Evolutionary conservation across 2,113 vertebrate genomes (phyloP).

Genomic region (Podarcis raffonei): DNA sequence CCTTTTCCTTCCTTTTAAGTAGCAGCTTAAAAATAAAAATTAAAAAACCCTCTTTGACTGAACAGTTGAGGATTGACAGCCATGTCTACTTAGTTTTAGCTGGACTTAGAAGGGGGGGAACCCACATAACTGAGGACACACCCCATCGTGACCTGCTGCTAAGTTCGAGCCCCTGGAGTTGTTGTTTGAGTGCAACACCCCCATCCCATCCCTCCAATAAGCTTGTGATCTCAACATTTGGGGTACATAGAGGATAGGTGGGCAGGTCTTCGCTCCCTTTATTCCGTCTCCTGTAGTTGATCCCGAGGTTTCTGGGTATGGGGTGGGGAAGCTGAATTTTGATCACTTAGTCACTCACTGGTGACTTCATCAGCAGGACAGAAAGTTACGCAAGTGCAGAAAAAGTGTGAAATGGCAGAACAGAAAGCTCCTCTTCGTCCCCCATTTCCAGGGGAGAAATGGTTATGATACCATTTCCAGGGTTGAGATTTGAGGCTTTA

Average conservation of each 20-base stretch:
- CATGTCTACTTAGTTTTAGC: neutral
- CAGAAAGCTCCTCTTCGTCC: neutral
- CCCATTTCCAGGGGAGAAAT: neutral
- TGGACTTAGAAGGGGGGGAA: neutral
- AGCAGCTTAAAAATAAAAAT: too few relatives aligned
- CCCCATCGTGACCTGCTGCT: neutral
- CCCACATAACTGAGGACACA: neutral
- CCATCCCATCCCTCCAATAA: too few relatives aligned
- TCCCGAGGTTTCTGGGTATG: neutral
- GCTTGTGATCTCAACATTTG: neutral
- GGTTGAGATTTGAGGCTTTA: neutral
- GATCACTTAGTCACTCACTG: constrained; percentile 22
- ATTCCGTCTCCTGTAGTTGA: neutral
- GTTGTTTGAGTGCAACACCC: neutral
- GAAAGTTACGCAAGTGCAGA: constrained; percentile 27
- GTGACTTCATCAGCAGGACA: constrained; percentile 30
- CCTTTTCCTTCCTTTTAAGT: neutral
- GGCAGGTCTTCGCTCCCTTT: accelerated
- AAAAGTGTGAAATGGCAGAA: neutral
- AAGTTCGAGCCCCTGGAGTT: neutral
- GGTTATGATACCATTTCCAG: neutral
- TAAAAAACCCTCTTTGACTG: too few relatives aligned
- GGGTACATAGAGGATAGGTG: neutral
- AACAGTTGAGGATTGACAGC: neutral
- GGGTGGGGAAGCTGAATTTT: constrained; percentile 12